phyloP scores from a whole-genome alignment of 2,888 invertebrate genomes.

The Pterobdella sp. region DNA sequence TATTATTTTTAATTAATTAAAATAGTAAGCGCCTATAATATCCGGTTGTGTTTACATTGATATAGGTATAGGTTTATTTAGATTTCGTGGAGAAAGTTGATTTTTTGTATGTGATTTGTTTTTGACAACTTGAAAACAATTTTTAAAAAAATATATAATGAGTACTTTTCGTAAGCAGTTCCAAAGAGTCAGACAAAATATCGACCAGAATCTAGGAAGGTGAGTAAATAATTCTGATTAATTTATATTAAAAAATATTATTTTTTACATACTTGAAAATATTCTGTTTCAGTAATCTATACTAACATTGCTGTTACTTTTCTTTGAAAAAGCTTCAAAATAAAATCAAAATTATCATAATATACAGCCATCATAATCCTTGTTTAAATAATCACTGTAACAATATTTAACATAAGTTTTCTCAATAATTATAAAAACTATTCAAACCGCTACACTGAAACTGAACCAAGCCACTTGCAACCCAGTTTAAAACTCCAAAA shows the following conservation, averaged over 20 bases:
- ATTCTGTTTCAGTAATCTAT: too few relatives aligned
- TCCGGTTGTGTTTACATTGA: conserved; percentile 9
- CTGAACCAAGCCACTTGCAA: too few relatives aligned
- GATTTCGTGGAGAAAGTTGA: not conserved
- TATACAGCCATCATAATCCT: too few relatives aligned
- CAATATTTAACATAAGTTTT: too few relatives aligned
- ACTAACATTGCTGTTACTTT: too few relatives aligned
- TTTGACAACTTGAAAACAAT: not conserved
- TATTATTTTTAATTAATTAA: too few relatives aligned
- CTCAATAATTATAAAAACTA: too few relatives aligned
- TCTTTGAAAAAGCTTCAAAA: too few relatives aligned
- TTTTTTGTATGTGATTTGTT: not conserved
- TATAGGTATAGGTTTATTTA: not conserved
- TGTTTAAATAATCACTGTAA: too few relatives aligned
- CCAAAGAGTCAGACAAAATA: conserved; percentile 29
- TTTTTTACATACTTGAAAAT: not conserved
- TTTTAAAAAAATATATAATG: not conserved
- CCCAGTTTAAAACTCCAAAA: too few relatives aligned
- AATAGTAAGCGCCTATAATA: not conserved
- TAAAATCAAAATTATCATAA: too few relatives aligned
- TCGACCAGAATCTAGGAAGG: conserved; percentile 33
- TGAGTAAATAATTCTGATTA: not conserved
- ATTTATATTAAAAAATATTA: not conserved
- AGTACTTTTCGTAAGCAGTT: conserved; percentile 28
- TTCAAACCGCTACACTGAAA: too few relatives aligned